Percentiles rank a stretch among this genome's conserved stretches.
Conservation (phyloP, 1,140 invertebrate genomes). For the Macrosteles quadrilineatus region DNA sequence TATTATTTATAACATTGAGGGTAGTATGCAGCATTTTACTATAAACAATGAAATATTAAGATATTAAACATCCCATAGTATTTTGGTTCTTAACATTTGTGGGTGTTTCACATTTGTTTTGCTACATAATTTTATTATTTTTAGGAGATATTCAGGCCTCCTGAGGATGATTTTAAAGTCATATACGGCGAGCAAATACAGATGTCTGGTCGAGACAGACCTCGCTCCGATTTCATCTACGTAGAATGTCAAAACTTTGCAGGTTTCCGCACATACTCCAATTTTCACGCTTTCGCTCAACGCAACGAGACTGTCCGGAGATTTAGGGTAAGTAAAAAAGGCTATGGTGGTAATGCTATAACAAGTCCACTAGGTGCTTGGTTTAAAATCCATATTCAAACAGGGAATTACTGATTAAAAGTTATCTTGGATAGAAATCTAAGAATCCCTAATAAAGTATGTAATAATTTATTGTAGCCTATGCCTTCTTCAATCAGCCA, state of each 20-base stretch:
- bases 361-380: too few relatives aligned
- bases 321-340: slow-evolving; percentile 36
- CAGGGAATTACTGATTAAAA: too few relatives aligned
- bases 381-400: too few relatives aligned
- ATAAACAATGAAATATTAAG: background rate
- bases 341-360: too few relatives aligned
- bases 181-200: slow-evolving; percentile 23
- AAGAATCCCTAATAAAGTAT: too few relatives aligned
- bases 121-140: too few relatives aligned
- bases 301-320: slow-evolving; percentile 31
- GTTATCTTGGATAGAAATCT: too few relatives aligned
- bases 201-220: slow-evolving; percentile 28
- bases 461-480: too few relatives aligned
- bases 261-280: slow-evolving; percentile 30
- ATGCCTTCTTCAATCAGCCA: too few relatives aligned
- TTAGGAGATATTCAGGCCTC: slow-evolving; percentile 34
- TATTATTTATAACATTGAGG: background rate
- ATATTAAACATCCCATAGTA: background rate
- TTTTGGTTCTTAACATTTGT: background rate
- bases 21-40: background rate
- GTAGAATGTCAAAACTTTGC: slow-evolving; percentile 35
- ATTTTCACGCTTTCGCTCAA: slow-evolving; percentile 38
- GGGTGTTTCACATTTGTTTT: too few relatives aligned
- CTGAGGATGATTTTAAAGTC: slow-evolving; percentile 35
- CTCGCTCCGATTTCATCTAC: slow-evolving; percentile 36